Base-by-base conservation (phyloP, 92 coral and sea anemone genomes). In the Blastomussa wellsi region DNA sequence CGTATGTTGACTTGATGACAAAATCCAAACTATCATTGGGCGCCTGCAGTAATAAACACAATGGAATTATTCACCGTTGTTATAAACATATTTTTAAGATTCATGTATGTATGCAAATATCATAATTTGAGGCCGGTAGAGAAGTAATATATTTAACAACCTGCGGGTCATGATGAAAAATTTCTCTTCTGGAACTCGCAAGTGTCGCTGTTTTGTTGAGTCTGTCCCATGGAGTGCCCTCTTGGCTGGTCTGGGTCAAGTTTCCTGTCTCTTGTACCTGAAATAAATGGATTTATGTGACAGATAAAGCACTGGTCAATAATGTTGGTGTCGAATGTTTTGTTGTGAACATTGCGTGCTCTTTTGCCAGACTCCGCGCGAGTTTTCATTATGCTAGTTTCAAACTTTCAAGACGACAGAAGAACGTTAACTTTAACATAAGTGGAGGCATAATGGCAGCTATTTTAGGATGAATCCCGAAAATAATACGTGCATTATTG, bases 21-120 rank as follows among this genome's bases (percentile, higher is more conserved):
- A 96, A 96, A 68, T 96, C 99, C 82, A 96, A 94, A 82, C 99
- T 96, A 83, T 96, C 99, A 80, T 85, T 82, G 15, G 99, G 99
- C 31, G 99, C 99, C 99, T 96, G 88, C 37, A 81, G 41, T n/a
- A 65, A 67, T 19, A 79, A 76, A 70, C 44, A 78, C 33, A 37
- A 57, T 59, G 35, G 33, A 31, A 4, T 28, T 48, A 22, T 35
- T 39, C 0, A 62, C 57, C 22, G 19, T 16, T 78, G 6, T 78
- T 14, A 37, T 12, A 57, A 24, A 13, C 65, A 57, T 57, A 15
- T 51, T 51, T 51, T 17, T 51, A 51, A 51, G 22, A 51, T 51
- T 22, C 2, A 49, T 12, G 2, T 7, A 22, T 20, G 60, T 22
- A 39, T 60, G 80, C 72, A 38, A 42, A 53, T 7, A 38, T 65